Conservation (phyloP, 2,797 vertebrate genomes). For the Syncerus caffer region DNA sequence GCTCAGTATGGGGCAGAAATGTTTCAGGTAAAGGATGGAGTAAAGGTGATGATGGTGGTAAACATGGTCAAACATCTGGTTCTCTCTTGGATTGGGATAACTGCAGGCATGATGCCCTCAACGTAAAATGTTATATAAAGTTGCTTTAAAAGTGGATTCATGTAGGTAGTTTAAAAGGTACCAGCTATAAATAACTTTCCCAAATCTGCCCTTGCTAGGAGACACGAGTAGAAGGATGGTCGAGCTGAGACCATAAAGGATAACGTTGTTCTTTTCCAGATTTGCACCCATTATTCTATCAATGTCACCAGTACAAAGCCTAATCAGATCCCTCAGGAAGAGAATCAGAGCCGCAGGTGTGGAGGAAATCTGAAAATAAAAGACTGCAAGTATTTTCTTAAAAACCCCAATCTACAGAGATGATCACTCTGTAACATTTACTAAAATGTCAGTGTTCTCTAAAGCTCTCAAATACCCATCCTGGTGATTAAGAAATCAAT, state of each 20-base stretch:
- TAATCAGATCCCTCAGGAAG: slow-evolving; percentile 13
- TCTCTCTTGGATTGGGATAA: not conserved
- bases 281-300: not conserved
- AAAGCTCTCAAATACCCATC: slow-evolving; percentile 72
- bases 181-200: slow-evolving; percentile 33
- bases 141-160: slow-evolving; percentile 32
- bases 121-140: slow-evolving; percentile 32
- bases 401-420: slow-evolving; percentile 62
- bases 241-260: not conserved
- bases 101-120: not conserved
- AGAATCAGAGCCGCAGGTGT: slow-evolving; percentile 38
- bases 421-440: slow-evolving; percentile 63
- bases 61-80: not conserved
- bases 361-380: slow-evolving; percentile 57
- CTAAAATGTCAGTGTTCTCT: slow-evolving; percentile 70
- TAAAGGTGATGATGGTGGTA: not conserved
- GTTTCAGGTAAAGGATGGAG: not conserved
- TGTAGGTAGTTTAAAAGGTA: slow-evolving; percentile 47
- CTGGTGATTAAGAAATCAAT: slow-evolving; percentile 74
- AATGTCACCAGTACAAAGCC: not conserved
- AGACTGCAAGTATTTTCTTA: slow-evolving; percentile 62
- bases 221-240: not conserved
- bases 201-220: not conserved
- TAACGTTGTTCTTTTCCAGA: not conserved
- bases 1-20: not conserved